Evolutionary conservation across 2,888 invertebrate genomes (phyloP), one percentile per base, ranked within the genome.

Genomic region (Anorthoa munda): DNA sequence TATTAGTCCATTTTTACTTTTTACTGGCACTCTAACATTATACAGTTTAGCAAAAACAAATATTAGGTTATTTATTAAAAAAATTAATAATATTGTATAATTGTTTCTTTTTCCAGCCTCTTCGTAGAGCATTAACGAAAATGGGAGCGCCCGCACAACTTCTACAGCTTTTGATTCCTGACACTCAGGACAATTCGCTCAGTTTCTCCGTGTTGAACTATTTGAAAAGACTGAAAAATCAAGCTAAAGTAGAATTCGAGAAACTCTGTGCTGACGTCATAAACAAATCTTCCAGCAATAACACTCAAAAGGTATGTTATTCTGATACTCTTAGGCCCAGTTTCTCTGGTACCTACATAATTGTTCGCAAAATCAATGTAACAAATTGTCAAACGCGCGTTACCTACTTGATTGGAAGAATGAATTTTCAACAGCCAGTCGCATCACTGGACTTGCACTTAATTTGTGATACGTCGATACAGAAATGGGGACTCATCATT

Each of bases 171-270:
- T 96, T 99, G 84, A 97, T 99, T 75, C 99, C 99, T 0, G 99
- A 99, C 90, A 98, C 97, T 85, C 97, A 98, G 91, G 99, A 99
- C 92, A 99, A 98, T 93, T 98, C 98, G 81, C 97, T 99, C 76
- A 99, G 99, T 90, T 99, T 98, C 93, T 98, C 98, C 77, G 99
- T 99, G 60, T 97, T 99, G 78, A 99, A 99, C 94, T 99, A 99
- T 94, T 96, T 99, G 91, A 99, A 99, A 95, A 98, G 99, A 93
- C 97, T 99, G 87, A 99, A 99, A 96, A 99, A 99, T 93, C 98
- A 98, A 93, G 99, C 99, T 26, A 98, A 99, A 94, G 97, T 98
- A 69, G 99, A 99, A 92, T 99, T 98, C 90, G 99, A 99, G 92
- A 98, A 98, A 90, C 96, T 99, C 58, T 99, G 99, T 88, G 97